Base-by-base conservation (phyloP, 1,140 invertebrate species). In the Drosophila albomicans region DNA sequence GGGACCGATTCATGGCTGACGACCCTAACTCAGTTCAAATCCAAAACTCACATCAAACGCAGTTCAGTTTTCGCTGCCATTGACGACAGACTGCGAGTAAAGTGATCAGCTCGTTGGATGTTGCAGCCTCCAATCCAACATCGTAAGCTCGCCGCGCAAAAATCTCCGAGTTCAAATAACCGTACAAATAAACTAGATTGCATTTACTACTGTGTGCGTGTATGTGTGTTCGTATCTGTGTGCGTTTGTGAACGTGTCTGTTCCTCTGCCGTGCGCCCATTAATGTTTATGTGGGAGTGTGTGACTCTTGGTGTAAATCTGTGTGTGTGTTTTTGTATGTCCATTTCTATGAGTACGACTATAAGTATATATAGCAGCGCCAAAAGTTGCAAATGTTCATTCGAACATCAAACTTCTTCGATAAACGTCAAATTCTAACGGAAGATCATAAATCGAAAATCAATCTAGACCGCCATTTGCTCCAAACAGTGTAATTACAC, bases 121-220 rank as follows among this genome's bases (percentile, higher is more conserved):
- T 61, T 59, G 65, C 45, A 35, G 75, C 75, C 46, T 57, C 56
- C 61, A 58, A 62, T 43, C 41, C 41, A 35, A 41, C 56, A 58
- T 58, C 57, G 57, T 59, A 58, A 77, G 73, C 66, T 59, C 41
- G 74, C 16, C 49, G 75, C 76, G 68, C 52, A 78, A 82, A 84
- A 78, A 72, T 61, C 71, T 84, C 78, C 66, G 72, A 87, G 82
- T 86, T 86, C 76, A 84, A 87, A 87, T 81, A 88, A 80, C 61
- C 75, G 65, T 74, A 78, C 59, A 64, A 87, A 84, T 88, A 88
- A 87, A 88, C 84, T 88, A 87, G 84, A 87, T 87, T 87, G 84
- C 77, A 77, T 73, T 61, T 80, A 84, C 43, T 54, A 43, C 64
- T 20, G 64, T 63, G 20, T 67, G 32, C 41, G 51, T 65, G 65